Conservation (phyloP, 2,888 invertebrate species). For the Sphecodes monilicornis region DNA sequence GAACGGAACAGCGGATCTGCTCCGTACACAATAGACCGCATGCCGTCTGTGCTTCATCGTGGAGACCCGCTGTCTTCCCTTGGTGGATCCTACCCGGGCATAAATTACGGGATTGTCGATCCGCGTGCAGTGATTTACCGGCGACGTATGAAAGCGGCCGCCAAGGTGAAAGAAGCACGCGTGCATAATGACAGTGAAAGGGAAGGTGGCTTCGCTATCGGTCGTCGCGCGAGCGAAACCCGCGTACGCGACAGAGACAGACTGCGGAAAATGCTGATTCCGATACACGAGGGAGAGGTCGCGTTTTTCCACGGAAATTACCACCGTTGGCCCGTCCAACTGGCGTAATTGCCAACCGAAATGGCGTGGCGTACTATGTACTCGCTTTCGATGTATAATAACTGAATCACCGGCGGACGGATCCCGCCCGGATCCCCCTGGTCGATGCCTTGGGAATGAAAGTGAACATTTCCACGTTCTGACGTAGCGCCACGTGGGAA, state of each 20-base stretch:
- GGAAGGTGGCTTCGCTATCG: conserved; percentile 59
- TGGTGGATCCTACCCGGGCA: not conserved
- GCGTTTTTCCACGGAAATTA: conserved; percentile 38
- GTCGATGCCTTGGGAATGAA: conserved; percentile 20
- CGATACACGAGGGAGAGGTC: conserved; percentile 25
- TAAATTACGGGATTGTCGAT: conserved; percentile 51
- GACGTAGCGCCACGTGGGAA: conserved; percentile 20
- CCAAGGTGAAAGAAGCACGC: conserved; percentile 69
- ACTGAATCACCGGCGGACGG: not conserved
- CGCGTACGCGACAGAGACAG: conserved; percentile 13
- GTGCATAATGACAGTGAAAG: conserved; percentile 75
- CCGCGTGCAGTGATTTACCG: conserved; percentile 62
- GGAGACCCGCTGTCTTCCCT: not conserved
- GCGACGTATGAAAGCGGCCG: conserved; percentile 69
- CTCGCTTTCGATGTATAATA: conserved; percentile 7
- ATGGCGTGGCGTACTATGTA: not conserved
- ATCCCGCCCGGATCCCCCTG: not conserved
- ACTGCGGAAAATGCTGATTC: conserved; percentile 37
- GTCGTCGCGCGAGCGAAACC: conserved; percentile 34
- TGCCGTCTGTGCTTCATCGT: not conserved
- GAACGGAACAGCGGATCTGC: conserved; percentile 11
- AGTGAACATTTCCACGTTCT: conserved; percentile 15
- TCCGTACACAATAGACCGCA: not conserved
- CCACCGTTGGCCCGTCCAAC: not conserved
- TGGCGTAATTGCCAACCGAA: conserved; percentile 7